Base-by-base conservation (phyloP, 2,113 vertebrate genomes). In the Perca schrenkii region DNA sequence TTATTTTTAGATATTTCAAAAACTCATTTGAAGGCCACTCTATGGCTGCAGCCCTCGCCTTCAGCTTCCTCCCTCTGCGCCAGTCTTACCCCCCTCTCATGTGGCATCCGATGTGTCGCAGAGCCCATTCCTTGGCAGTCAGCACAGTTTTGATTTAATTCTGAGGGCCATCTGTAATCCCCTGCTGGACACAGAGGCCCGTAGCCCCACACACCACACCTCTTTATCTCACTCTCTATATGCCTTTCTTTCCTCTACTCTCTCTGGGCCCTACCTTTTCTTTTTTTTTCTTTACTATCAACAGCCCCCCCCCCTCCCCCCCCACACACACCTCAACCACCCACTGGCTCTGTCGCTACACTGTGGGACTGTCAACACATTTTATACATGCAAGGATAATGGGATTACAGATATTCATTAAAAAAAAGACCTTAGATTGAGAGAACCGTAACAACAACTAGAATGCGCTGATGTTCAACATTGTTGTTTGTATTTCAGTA, bases 1-100 rank as follows among this genome's bases (percentile, higher is more conserved):
- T 94, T 94, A 94, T 92, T 94, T 92, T 93, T 88, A 92, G 90
- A 94, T 94, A 93, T 94, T 93, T 94, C 93, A 94, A 92, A 95
- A 93, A 93, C 89, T 93, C 88, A 94, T 94, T 92, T 92, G 85
- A 90, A 94, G 88, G 78, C 77, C 90, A 76, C 86, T 84, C 75
- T 61, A 57, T 71, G 75, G 78, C 80, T 72, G 64, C 58, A 79
- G 84, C 82, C 66, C 68, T 79, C 43, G 64, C 68, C 80, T 71
- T 80, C 80, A 66, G 46, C 80, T 77, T 76, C 81, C 85, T 69
- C 66, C 87, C 79, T 65, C 79, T 80, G 71, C 53, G 40, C 65
- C 78, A 82, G 84, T 73, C 79, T 79, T 79, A 77, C 64, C 77
- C 86, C 67, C 57, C 80, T 87, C 88, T 87, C 83, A 65, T 74